A percentile compares a stretch with the other conserved stretches of the same genome.
Evolutionary conservation across 2,113 vertebrate genomes (phyloP).

Genomic region (Rattus rattus): DNA sequence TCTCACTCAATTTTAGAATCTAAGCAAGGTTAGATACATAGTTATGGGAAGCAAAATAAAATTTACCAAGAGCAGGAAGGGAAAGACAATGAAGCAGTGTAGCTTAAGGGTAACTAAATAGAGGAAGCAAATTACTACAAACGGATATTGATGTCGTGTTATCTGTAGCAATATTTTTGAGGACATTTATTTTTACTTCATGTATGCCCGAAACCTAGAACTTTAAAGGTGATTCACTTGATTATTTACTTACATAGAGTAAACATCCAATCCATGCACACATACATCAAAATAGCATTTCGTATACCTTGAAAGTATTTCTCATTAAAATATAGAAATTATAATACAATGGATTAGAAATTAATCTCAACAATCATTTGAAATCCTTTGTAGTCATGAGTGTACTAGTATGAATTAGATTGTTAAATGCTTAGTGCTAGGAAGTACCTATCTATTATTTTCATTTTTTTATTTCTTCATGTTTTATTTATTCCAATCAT

Average conservation of each 20-base stretch:
- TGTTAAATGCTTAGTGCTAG: background rate
- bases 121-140: background rate
- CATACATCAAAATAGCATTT: background rate
- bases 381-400: background rate
- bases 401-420: background rate
- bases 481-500: too few relatives aligned
- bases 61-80: background rate
- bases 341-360: background rate
- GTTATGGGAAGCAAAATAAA: background rate
- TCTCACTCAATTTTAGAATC: background rate
- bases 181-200: background rate
- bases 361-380: background rate
- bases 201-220: too few relatives aligned
- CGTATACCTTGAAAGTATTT: background rate
- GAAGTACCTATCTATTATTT: background rate
- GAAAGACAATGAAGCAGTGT: background rate
- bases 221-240: background rate
- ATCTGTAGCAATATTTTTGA: background rate
- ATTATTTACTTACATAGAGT: background rate
- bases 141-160: background rate
- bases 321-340: background rate
- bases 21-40: background rate
- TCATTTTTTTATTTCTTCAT: background rate
- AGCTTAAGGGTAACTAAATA: background rate
- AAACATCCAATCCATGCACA: background rate